A percentile compares a stretch with the other conserved stretches of the same genome.
Conservation (phyloP, 1,140 invertebrate genomes). For the Apis mellifera region Amel_HAv3.1 CM009943.2:4899501-4900000, state of each 20-base stretch:
- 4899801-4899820: background rate
- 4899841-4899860: conserved; percentile 24
- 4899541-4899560: conserved; percentile 41
- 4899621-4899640: conserved; percentile 19
- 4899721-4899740: conserved; percentile 22
- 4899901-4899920: background rate
- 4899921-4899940: background rate
- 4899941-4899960: conserved; percentile 10
- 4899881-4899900: background rate
- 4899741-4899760: conserved; percentile 37
- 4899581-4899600: conserved; percentile 32
- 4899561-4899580: conserved; percentile 39
- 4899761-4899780: background rate
- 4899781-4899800: conserved; percentile 2
- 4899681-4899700: conserved; percentile 5
- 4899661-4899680: conserved; percentile 42
- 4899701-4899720: conserved; percentile 44
- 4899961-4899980: background rate
- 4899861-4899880: conserved; percentile 6
- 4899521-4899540: conserved; percentile 40
- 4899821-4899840: conserved; percentile 6
- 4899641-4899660: conserved; percentile 31
- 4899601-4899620: background rate
- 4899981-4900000: background rate
- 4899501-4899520: conserved; percentile 36